Percentiles rank a stretch among this genome's conserved stretches.
phyloP scores from a whole-genome alignment of 1,140 invertebrate species.

The Drosophila littoralis region DNA sequence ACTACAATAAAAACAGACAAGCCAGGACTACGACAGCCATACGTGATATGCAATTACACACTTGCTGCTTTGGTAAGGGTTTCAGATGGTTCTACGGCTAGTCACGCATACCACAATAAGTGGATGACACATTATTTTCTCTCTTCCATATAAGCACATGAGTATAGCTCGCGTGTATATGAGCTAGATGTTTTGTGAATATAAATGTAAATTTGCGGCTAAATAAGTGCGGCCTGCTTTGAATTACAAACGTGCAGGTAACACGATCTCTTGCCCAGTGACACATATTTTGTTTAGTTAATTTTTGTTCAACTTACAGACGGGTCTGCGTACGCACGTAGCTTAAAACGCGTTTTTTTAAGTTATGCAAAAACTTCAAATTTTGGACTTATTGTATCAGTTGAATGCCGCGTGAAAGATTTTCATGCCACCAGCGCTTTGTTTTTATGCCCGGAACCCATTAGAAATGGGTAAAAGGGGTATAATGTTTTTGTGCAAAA shows the following conservation, averaged over 20 bases:
- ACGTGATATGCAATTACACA: conserved; percentile 66
- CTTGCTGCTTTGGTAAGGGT: conserved; percentile 3
- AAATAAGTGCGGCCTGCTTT: conserved; percentile 57
- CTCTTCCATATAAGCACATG: conserved; percentile 51
- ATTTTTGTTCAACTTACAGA: not conserved
- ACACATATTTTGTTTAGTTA: conserved; percentile 33
- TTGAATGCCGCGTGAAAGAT: too few relatives aligned
- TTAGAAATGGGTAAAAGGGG: too few relatives aligned
- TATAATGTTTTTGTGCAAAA: too few relatives aligned
- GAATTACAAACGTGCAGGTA: conserved; percentile 50
- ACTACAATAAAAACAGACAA: conserved; percentile 66
- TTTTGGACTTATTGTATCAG: too few relatives aligned
- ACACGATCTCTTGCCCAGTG: conserved; percentile 6
- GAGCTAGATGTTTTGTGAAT: conserved; percentile 11
- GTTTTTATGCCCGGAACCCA: not conserved
- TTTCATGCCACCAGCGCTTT: too few relatives aligned
- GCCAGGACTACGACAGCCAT: conserved; percentile 39
- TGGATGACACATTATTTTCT: conserved; percentile 47
- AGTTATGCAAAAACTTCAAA: too few relatives aligned
- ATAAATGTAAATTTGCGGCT: conserved; percentile 12
- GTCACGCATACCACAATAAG: conserved; percentile 57
- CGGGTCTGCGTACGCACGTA: too few relatives aligned
- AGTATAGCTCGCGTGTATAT: conserved; percentile 19
- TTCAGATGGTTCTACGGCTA: conserved; percentile 19
- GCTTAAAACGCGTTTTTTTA: not conserved